Evolutionary conservation across 1,140 invertebrate species (phyloP), one percentile per base, ranked within the genome.

Genomic region (Hycleus phaleratus): DNA sequence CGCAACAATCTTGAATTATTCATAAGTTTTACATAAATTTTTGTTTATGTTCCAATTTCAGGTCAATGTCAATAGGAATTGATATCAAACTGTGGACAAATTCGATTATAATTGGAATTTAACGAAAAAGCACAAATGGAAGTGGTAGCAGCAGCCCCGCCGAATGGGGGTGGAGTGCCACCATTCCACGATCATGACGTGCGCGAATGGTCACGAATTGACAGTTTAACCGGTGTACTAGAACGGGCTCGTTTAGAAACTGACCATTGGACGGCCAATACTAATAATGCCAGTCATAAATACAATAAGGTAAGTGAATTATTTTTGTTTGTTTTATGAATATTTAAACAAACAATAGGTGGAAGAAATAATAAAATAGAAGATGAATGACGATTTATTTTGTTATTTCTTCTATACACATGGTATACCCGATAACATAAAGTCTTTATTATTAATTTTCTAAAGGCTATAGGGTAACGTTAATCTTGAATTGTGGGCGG

Each of bases 181-280:
- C 74, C 78, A 4, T 75, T 77, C 60, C 73, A 75, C 56, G 76
- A 76, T 61, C 76, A 75, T 64, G 76, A 81, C 67, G 77, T 79
- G 46, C 71, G 72, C 61, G 78, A 80, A 64, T 81, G 79, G 79
- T 78, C 77, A 48, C 66, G 74, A 49, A 70, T 79, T 46, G 78
- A 80, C 63, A 69, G 71, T 51, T 67, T 80, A 58, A 79, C 76
- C 3, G 79, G 78, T 12, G 77, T 78, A 60, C 61, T 80, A 52
- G 78, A 81, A 67, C 68, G 74, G 59, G 79, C 78, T 8, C 65
- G 78, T 26, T 67, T 79, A 3, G 78, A 81, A 64, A 79, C 76
- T 25, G 77, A 77, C 61, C 75, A 75, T 49, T 81, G 79, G 79
- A 64, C 72, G 24, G 71, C 76, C 10, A 75, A 68, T 51, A 78